Evolutionary conservation across 2,113 vertebrate genomes (phyloP).

Genomic region (Melozone crissalis): DNA sequence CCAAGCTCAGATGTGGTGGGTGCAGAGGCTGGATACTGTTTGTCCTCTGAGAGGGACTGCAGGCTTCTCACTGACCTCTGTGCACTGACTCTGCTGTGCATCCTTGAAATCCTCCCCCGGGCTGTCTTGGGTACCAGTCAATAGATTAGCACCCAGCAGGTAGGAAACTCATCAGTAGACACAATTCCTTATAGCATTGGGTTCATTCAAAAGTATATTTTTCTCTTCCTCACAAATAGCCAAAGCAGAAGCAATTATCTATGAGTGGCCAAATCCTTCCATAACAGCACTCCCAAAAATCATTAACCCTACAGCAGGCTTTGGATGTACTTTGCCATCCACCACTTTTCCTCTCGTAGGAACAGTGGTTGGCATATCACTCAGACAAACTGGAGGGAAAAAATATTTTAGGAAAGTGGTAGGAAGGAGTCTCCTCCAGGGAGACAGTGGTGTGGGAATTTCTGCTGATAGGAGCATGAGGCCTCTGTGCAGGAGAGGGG

Average conservation of each 20-base stretch:
- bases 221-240: not conserved
- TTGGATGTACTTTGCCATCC: not conserved
- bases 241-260: not conserved
- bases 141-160: not conserved
- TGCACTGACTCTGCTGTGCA: not conserved
- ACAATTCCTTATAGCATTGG: not conserved
- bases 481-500: not conserved
- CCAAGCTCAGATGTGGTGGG: not conserved
- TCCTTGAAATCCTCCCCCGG: not conserved
- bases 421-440: not conserved
- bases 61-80: not conserved
- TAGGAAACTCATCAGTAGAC: not conserved
- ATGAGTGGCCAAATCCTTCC: not conserved
- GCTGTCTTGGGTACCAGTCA: accelerated
- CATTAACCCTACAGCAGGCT: not conserved
- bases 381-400: not conserved
- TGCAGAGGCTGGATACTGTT: not conserved
- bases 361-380: not conserved
- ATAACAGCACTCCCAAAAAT: not conserved
- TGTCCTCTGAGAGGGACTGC: not conserved
- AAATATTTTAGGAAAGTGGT: not conserved
- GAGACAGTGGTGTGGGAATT: not conserved
- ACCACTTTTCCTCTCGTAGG: not conserved
- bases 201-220: not conserved
- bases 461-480: not conserved